Base-by-base conservation (phyloP, 1,140 invertebrate species). In the Pseudomyrmex pallidus region DNA sequence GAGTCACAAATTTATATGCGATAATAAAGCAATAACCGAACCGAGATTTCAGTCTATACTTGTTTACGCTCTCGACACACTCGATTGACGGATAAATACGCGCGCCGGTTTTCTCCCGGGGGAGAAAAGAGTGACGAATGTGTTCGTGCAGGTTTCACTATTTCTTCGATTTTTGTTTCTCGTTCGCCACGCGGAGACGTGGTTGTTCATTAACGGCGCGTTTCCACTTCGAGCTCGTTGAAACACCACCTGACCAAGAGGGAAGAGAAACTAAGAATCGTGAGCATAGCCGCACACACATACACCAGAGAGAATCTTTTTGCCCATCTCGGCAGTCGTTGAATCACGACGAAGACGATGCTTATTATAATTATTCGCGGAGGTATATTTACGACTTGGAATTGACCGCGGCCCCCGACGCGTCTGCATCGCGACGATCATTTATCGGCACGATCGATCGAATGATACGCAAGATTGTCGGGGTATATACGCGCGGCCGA, bases 1-100 rank as follows among this genome's bases (percentile, higher is more conserved):
- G 74, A 64, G 66, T 8, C 76, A 44, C 44, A 80, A 70, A 80
- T 80, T 80, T 80, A 80, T 80, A 66, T 50, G 35, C 35, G 35
- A 56, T 72, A 72, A 68, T 57, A 80, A 72, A 70, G 66, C 54
- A 72, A 35, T 35, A 35, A 35, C 35, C 54, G 54, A 25, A 68
- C 0, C n/a, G 35, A 35, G 35, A 35, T 35, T 35, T 35, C 54
- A 61, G 66, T 70, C 54, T 61, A 66, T 80, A 80, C 76, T 70
- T 44, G 76, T 80, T 80, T 70, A 80, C 66, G 25, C 52, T 22
- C 63, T 22, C 62, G 50, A 46, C 35, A 52, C 76, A 9, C 44
- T 17, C 64, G 76, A 80, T 72, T 25, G 62, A 7, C 17, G 59
- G 76, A 80, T 80, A 80, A 80, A 59, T 35, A 35, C 10, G 54